Conservation (phyloP, 2,888 invertebrate species). For the Pecten maximus region DNA sequence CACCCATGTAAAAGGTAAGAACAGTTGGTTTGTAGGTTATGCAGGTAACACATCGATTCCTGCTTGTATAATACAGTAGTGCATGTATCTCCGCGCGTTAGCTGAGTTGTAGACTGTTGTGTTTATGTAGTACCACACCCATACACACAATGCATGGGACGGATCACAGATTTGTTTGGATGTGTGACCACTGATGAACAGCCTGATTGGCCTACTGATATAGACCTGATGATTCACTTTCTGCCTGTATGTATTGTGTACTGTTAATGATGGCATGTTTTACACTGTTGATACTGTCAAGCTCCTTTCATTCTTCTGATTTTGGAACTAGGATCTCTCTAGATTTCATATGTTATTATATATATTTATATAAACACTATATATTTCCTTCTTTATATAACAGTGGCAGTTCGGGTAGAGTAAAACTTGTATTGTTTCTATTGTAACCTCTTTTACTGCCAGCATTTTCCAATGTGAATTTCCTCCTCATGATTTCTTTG, state of each 20-base stretch:
- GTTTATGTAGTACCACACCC: not conserved
- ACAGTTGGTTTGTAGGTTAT: conserved; percentile 6
- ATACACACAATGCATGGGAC: not conserved
- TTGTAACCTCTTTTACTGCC: not conserved
- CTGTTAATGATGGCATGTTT: not conserved
- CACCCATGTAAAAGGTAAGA: not conserved
- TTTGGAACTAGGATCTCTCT: not conserved
- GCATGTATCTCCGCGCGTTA: not conserved
- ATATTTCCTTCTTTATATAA: not conserved
- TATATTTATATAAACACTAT: not conserved
- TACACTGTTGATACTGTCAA: not conserved
- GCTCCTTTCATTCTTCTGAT: not conserved
- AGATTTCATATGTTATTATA: not conserved
- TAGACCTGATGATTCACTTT: not conserved
- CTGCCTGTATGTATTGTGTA: conserved; percentile 23
- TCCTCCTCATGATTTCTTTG: not conserved
- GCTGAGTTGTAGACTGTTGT: conserved; percentile 30
- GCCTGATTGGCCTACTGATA: not conserved
- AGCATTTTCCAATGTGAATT: not conserved
- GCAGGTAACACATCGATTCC: not conserved
- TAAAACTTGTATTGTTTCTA: not conserved
- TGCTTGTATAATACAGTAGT: not conserved
- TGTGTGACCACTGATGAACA: not conserved
- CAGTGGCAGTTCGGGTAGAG: not conserved
- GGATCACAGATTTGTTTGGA: not conserved